These are phyloP conservation scores for Choreutis nemorana DNA, from an alignment of 2,888 invertebrate genomes.

Conservation along the genomic window DNA sequence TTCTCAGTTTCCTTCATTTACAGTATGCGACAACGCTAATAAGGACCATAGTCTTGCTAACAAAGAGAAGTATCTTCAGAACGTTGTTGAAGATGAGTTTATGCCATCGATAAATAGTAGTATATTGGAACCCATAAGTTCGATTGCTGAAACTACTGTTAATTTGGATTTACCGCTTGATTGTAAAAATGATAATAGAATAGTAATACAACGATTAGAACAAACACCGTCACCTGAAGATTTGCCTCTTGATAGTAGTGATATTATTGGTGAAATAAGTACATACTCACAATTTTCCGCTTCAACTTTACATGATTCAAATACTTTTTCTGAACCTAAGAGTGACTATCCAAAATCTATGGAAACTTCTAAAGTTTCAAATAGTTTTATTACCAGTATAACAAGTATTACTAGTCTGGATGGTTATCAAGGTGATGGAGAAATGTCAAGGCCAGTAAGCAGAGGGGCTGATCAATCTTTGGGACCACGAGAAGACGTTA, in stretches of 20 bases:
- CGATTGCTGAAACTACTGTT: slow-evolving; percentile 56
- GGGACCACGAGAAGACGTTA: slow-evolving; percentile 57
- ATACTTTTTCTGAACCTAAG: slow-evolving; percentile 65
- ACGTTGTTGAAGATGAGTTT: slow-evolving; percentile 66
- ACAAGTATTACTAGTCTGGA: slow-evolving; percentile 93
- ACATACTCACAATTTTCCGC: slow-evolving; percentile 61
- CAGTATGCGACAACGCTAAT: too few relatives aligned
- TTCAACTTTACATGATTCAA: slow-evolving; percentile 60
- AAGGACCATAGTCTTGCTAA: too few relatives aligned
- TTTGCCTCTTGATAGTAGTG: slow-evolving; percentile 79
- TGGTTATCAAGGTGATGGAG: slow-evolving; percentile 93
- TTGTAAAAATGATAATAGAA: slow-evolving; percentile 48
- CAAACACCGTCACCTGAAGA: slow-evolving; percentile 88
- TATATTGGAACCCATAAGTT: slow-evolving; percentile 66
- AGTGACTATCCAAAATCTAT: slow-evolving; percentile 69
- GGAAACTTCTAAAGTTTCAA: slow-evolving; percentile 71
- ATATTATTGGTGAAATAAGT: slow-evolving; percentile 67
- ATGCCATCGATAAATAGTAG: slow-evolving; percentile 69
- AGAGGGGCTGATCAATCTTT: slow-evolving; percentile 80
- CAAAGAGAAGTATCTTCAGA: slow-evolving; percentile 31
- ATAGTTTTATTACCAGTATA: slow-evolving; percentile 84
- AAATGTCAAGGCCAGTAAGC: slow-evolving; percentile 87
- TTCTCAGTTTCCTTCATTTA: too few relatives aligned
- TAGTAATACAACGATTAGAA: slow-evolving; percentile 65
- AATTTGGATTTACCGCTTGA: slow-evolving; percentile 64